phyloP scores from a whole-genome alignment of 2,113 vertebrate species.

The Psephotus haematonotus region DNA sequence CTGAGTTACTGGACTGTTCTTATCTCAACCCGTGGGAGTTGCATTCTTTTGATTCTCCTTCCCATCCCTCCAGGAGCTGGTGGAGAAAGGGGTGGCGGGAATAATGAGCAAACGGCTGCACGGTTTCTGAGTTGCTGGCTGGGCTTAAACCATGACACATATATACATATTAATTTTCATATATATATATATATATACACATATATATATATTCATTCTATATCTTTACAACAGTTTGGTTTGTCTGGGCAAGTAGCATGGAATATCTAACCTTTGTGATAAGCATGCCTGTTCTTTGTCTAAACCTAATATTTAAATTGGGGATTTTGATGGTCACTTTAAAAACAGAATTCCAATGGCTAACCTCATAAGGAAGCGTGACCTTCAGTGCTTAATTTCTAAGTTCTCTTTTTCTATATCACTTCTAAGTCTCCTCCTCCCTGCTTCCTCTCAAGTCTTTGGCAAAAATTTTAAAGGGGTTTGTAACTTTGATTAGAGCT shows the following conservation, averaged over 20 bases:
- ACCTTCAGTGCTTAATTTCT: neutral
- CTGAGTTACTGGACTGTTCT: too few relatives aligned
- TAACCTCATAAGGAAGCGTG: neutral
- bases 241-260: neutral
- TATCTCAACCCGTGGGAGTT: too few relatives aligned
- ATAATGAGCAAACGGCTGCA: too few relatives aligned
- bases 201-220: neutral
- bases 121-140: too few relatives aligned
- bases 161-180: neutral
- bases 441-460: neutral
- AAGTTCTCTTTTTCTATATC: neutral
- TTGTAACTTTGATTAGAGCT: neutral
- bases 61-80: too few relatives aligned
- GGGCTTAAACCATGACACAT: too few relatives aligned
- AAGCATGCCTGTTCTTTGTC: neutral
- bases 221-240: neutral
- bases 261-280: neutral
- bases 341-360: neutral
- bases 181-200: too few relatives aligned
- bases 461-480: neutral
- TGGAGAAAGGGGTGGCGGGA: too few relatives aligned
- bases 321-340: neutral
- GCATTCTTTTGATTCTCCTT: too few relatives aligned
- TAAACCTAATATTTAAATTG: neutral
- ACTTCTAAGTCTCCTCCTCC: neutral